A percentile compares a stretch with the other conserved stretches of the same genome.
phyloP scores from a whole-genome alignment of 2,888 invertebrate species.

The Harpalus rubripes region DNA sequence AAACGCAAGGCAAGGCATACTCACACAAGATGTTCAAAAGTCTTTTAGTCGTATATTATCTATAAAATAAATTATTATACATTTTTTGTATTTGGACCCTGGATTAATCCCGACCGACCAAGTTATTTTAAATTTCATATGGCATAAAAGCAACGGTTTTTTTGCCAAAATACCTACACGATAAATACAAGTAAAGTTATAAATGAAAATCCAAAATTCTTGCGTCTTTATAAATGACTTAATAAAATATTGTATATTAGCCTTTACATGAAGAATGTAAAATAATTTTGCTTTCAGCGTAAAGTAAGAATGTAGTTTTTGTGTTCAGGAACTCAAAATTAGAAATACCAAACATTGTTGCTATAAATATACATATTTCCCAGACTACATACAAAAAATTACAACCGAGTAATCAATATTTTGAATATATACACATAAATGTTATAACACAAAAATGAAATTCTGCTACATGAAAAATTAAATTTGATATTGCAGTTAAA shows the following conservation, averaged over 20 bases:
- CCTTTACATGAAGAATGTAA: conserved; percentile 1
- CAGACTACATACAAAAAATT: background rate
- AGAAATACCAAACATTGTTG: background rate
- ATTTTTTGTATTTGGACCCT: no score
- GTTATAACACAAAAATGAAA: conserved; percentile 23
- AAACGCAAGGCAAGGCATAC: background rate
- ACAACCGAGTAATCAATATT: background rate
- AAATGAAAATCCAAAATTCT: background rate
- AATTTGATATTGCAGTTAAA: conserved; percentile 34
- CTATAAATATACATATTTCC: background rate
- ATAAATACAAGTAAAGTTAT: no score
- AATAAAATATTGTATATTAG: background rate
- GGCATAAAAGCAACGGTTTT: no score
- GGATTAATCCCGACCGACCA: no score
- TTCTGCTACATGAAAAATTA: conserved; percentile 41
- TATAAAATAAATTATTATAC: no score
- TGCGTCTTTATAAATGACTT: background rate
- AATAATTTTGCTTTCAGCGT: background rate
- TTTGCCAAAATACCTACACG: no score
- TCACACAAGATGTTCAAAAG: background rate
- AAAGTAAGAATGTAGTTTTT: conserved; percentile 2
- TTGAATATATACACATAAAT: background rate
- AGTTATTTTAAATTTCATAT: no score
- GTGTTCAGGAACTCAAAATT: conserved; percentile 5
- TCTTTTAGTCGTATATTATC: no score